Evolutionary conservation across 2,797 vertebrate genomes (phyloP).

Genomic region (Tokudaia muenninki): DNA sequence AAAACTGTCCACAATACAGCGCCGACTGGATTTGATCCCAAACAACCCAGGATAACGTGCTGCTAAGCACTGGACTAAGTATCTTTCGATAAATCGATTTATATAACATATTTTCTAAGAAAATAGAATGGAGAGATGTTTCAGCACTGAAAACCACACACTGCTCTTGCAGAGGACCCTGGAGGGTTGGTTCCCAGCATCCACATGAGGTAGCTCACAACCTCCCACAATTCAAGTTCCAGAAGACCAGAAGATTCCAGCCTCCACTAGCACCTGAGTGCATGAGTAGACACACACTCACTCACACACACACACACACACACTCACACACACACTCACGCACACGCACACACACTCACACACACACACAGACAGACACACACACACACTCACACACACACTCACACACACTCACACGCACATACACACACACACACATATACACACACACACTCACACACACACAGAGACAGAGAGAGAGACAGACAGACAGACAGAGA

Average conservation of each 20-base stretch:
- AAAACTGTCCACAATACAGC: not conserved
- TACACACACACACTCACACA: too few relatives aligned
- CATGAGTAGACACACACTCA: too few relatives aligned
- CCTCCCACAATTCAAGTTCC: not conserved
- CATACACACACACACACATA: not conserved
- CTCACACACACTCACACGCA: not conserved
- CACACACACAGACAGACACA: not conserved
- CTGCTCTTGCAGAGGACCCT: not conserved
- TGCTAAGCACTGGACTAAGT: not conserved
- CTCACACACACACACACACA: not conserved
- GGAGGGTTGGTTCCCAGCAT: not conserved
- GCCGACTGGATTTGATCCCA: not conserved
- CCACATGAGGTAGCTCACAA: not conserved
- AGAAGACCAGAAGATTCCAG: not conserved
- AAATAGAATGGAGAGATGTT: not conserved
- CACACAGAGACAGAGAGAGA: not conserved
- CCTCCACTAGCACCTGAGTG: not conserved
- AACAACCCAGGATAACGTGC: not conserved
- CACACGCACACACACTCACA: too few relatives aligned
- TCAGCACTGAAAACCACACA: not conserved
- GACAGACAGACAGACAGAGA: not conserved
- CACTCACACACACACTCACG: too few relatives aligned
- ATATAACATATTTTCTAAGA: not conserved
- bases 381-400: too few relatives aligned
- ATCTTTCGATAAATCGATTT: not conserved